Base-by-base conservation (phyloP, 2,113 vertebrate species). In the Poeciliopsis retropinna region DNA sequence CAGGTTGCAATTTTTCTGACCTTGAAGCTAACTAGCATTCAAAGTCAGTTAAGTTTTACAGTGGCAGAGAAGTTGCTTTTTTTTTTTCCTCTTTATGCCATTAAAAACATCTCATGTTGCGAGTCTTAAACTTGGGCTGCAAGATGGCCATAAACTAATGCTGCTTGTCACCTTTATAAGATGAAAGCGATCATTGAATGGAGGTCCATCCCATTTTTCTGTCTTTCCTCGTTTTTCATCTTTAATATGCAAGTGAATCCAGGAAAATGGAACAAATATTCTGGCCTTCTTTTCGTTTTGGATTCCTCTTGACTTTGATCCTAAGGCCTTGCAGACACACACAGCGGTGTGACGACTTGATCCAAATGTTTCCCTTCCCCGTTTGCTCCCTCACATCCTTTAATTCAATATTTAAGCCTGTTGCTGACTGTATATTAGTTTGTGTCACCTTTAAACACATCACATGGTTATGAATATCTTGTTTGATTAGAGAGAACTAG, bases 161-260 rank as follows among this genome's bases (percentile, higher is more conserved):
- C 83, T 93, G 91, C 91, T 91, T 86, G 82, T 88, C 73, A 76
- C 71, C 81, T 77, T 90, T 88, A 67, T 64, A 70, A 81, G 85
- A 92, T 83, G 85, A 87, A 88, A 87, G 66, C 73, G 30, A 65
- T 70, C 79, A 67, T 73, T 82, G 32, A 70, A 51, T 67, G 47
- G 54, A 75, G 68, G 66, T 60, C 15, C 41, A 60, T 31, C 76
- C 31, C 39, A 25, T 80, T 72, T 30, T 67, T 67, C 57, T 44
- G 44, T 47, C 41, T 64, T 57, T 41, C 22, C 1, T 61, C n/a
- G 8, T 66, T 2, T 70, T 28, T 64, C 71, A 64, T 83, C 41
- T 78, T 85, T 81, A 81, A 81, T 82, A 92, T 91, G 82, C 87
- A 91, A 94, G 84, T 78, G 73, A 87, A 79, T 87, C 75, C 81